These are phyloP conservation scores for Camponotus pennsylvanicus DNA, from an alignment of 1,140 invertebrate genomes.

Conservation along the genomic window DNA sequence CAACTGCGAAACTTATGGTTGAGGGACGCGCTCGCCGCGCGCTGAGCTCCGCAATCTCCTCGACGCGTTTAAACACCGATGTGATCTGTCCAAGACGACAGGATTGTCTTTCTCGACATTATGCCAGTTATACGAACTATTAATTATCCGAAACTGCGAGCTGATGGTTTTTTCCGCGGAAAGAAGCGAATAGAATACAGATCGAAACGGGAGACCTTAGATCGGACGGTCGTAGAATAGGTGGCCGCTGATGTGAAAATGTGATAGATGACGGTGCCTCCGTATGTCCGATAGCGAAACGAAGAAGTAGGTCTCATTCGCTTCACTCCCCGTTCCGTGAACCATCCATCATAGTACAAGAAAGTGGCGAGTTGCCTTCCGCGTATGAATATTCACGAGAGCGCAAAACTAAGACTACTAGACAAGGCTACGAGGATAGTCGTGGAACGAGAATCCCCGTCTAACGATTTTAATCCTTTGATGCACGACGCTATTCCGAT, in stretches of 20 bases:
- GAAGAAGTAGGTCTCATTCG: slow-evolving; percentile 69
- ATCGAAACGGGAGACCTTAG: slow-evolving; percentile 8
- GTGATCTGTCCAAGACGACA: neutral
- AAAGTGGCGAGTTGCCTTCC: slow-evolving; percentile 67
- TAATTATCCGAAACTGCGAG: slow-evolving; percentile 6
- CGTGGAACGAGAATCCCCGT: neutral
- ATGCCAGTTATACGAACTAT: neutral
- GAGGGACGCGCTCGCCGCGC: slow-evolving; percentile 37
- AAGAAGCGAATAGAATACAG: neutral
- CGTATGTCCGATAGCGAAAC: slow-evolving; percentile 55
- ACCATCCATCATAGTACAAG: slow-evolving; percentile 75
- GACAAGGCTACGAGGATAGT: slow-evolving; percentile 21
- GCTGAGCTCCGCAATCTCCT: slow-evolving; percentile 33
- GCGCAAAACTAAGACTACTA: slow-evolving; percentile 51
- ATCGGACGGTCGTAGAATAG: slow-evolving; percentile 37
- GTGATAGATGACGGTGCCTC: slow-evolving; percentile 72
- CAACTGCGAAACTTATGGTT: slow-evolving; percentile 61
- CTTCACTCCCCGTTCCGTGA: slow-evolving; percentile 63
- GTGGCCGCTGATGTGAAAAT: slow-evolving; percentile 60
- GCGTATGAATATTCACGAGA: slow-evolving; percentile 72
- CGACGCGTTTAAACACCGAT: neutral
- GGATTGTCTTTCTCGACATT: slow-evolving; percentile 32
- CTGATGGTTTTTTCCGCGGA: neutral
- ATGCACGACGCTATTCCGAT: neutral
- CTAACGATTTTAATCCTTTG: slow-evolving; percentile 47